Conservation (phyloP, 2,113 vertebrate genomes). For the Helogale parvula region DNA sequence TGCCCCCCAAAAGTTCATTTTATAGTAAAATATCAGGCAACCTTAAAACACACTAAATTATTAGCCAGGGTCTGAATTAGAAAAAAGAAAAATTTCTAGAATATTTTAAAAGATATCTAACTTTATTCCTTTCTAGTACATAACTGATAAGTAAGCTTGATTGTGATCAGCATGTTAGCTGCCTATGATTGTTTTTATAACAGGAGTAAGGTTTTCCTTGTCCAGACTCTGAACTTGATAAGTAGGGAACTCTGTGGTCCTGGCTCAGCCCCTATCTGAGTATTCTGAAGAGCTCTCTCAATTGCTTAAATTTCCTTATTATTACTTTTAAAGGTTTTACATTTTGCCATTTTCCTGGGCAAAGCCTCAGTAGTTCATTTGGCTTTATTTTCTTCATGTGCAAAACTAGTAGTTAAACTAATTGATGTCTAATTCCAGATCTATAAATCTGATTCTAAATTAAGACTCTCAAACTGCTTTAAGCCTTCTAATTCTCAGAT, state of each 20-base stretch:
- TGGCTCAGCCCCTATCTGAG: neutral
- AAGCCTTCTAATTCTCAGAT: neutral
- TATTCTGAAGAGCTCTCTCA: neutral
- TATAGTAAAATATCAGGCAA: neutral
- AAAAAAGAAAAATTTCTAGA: neutral
- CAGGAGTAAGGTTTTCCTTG: neutral
- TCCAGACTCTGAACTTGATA: neutral
- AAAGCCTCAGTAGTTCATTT: neutral
- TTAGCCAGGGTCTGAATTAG: neutral
- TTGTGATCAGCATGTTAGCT: neutral
- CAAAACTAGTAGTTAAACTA: neutral
- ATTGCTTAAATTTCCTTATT: neutral
- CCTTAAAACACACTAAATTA: neutral
- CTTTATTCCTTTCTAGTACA: neutral
- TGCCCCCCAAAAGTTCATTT: neutral
- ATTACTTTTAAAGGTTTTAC: neutral
- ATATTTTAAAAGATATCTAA: neutral
- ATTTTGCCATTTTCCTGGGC: neutral
- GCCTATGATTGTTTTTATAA: neutral
- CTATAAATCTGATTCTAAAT: neutral
- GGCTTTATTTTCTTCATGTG: neutral
- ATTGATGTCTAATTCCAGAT: neutral
- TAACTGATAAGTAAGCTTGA: neutral
- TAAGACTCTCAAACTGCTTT: neutral
- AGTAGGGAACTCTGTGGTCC: neutral